Evolutionary conservation across 2,797 vertebrate species (phyloP).

Genomic region (Spheniscus humboldti): DNA sequence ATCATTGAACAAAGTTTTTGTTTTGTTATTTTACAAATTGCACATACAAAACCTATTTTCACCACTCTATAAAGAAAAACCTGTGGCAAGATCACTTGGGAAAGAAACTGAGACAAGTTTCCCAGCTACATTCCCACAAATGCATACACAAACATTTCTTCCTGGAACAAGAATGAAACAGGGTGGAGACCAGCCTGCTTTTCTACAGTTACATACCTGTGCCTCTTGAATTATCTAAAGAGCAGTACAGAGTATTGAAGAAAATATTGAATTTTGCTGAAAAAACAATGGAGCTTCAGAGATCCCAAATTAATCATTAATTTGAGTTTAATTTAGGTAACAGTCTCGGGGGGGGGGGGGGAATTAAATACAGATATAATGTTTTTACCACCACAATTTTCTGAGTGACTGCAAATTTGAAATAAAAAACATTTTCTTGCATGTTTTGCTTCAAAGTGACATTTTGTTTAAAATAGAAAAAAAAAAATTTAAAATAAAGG

Average conservation of each 20-base stretch:
- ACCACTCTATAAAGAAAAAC: neutral
- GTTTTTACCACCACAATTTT: neutral
- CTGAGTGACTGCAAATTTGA: neutral
- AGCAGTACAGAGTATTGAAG: neutral
- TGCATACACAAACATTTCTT: neutral
- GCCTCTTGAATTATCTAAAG: neutral
- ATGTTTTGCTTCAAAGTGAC: neutral
- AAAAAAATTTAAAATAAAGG: neutral
- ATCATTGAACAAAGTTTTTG: neutral
- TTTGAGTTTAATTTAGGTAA: neutral
- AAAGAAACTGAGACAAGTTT: neutral
- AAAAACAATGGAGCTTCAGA: neutral
- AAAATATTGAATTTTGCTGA: neutral
- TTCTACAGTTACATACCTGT: neutral
- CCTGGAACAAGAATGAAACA: neutral
- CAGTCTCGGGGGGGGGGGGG: neutral
- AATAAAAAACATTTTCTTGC: neutral
- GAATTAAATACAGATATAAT: neutral
- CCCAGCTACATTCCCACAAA: neutral
- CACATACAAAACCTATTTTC: neutral
- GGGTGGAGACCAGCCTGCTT: neutral
- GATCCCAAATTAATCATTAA: neutral
- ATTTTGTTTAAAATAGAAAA: neutral
- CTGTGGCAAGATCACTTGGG: neutral
- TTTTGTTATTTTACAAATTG: neutral